Base-by-base conservation (phyloP, 2,113 vertebrate species). In the Hydrolagus affinis region DNA sequence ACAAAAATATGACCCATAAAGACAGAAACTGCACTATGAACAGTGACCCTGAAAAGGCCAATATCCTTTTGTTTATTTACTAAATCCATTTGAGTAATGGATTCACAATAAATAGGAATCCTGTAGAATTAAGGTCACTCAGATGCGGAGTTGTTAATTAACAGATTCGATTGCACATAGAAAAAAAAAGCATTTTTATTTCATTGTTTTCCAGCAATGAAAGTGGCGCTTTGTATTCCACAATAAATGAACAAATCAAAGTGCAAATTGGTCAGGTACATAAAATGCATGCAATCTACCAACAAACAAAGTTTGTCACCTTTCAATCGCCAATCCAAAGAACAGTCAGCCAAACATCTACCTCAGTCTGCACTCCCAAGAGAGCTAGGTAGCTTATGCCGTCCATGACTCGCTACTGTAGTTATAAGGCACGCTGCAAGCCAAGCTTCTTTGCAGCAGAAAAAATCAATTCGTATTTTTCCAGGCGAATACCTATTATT, bases 111-210 rank as follows among this genome's bases (percentile, higher is more conserved):
- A 8, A 80, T 12, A 64, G 21, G 23, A 23, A 64, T 19, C 64
- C 11, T 28, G 14, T 30, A 66, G 23, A 25, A 68, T 83, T 83
- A 14, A 68, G 60, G 21, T 66, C 25, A 30, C 19, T 19, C 25
- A 83, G 32, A 83, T 8, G 3, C 62, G 66, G n/a, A 80, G 62
- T 11, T 68, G 59, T 32, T 30, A 83, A 83, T 64, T 66, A 83
- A 83, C 21, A 66, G 28, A 66, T 32, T 64, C 66, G 60, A 66
- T 83, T 83, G 28, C 25, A 83, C 78, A 30, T 83, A 68, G 78
- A 83, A 83, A 83, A 80, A 83, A 66, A 83, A 83, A 66, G 77
- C 60, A 83, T 83, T 83, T 80, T 83, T 83, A 83, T 83, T 83
- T 9, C 78, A 83, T 83, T 83, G 78, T 83, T 83, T 66, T 66